Evolutionary conservation across 37 sponge, comb jelly and placozoan species (phyloP).

Genomic region (Eunapius fragilis): DNA sequence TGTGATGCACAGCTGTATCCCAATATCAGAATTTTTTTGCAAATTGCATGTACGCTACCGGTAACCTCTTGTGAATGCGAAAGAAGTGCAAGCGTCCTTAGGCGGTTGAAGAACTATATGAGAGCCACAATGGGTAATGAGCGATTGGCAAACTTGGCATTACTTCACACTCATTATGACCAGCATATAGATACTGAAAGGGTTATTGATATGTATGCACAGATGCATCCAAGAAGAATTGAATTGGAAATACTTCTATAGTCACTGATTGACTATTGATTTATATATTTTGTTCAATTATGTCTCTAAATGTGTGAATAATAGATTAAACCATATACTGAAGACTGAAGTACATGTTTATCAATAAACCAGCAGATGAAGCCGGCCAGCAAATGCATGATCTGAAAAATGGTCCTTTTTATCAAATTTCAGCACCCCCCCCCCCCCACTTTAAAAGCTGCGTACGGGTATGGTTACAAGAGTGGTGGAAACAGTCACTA

Average conservation of each 20-base stretch:
- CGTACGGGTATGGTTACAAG: too few species aligned
- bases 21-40: constrained; percentile 21
- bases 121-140: constrained; percentile 43
- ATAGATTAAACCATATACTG: too few species aligned
- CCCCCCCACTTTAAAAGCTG: too few species aligned
- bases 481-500: too few species aligned
- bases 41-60: constrained; percentile 51
- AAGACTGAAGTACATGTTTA: too few species aligned
- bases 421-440: too few species aligned
- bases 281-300: too few species aligned
- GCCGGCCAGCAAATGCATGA: too few species aligned
- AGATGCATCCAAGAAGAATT: neutral
- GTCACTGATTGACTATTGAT: neutral
- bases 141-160: constrained; percentile 7
- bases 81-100: constrained; percentile 43
- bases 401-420: too few species aligned
- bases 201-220: neutral
- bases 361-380: too few species aligned
- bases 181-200: neutral
- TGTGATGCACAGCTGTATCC: constrained; percentile 41
- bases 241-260: neutral
- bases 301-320: too few species aligned
- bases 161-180: constrained; percentile 9
- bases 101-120: constrained; percentile 42
- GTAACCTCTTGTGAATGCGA: constrained; percentile 60